phyloP scores from a whole-genome alignment of 30 jellyfish, hydroid and myxozoan species.

The Aurelia aurita complex sp. Pacific region DNA sequence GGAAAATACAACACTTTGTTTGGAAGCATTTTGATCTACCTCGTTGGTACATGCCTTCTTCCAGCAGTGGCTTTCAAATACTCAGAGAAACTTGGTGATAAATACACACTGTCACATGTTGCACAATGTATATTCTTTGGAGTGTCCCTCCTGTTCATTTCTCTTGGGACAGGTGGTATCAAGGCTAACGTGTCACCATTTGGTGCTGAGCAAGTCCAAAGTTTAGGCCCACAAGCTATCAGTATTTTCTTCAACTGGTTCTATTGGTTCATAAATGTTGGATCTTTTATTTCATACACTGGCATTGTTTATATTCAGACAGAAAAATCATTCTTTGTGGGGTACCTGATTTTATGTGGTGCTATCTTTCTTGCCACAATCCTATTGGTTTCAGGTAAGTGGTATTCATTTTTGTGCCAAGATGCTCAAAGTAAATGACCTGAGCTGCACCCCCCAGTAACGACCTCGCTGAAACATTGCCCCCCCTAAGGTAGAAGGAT shows the following conservation, averaged over 20 bases:
- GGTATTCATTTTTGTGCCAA: neutral
- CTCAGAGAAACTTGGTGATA: constrained; percentile 6
- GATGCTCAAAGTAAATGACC: too few species aligned
- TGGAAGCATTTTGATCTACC: constrained; percentile 71
- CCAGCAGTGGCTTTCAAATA: constrained; percentile 60
- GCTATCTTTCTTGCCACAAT: constrained; percentile 61
- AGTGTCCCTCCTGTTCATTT: constrained; percentile 64
- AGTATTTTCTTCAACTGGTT: constrained; percentile 84
- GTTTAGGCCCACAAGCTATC: constrained; percentile 77
- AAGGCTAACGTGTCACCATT: constrained; percentile 89
- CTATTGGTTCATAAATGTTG: constrained; percentile 94
- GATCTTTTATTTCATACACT: constrained; percentile 81
- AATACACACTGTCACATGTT: constrained; percentile 3
- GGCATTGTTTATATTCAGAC: constrained; percentile 80
- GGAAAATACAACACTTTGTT: constrained; percentile 83
- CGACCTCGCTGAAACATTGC: too few species aligned
- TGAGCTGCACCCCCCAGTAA: too few species aligned
- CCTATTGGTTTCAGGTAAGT: constrained; percentile 42
- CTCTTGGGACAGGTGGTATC: constrained; percentile 95
- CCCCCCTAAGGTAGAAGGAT: too few species aligned
- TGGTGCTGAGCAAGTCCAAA: constrained; percentile 88
- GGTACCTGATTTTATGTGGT: constrained; percentile 66
- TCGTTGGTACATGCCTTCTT: constrained; percentile 76
- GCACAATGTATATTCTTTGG: constrained; percentile 59
- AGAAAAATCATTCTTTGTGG: constrained; percentile 63